Base-by-base conservation (phyloP, 1,140 invertebrate genomes). In the Calephelis virginiensis region DNA sequence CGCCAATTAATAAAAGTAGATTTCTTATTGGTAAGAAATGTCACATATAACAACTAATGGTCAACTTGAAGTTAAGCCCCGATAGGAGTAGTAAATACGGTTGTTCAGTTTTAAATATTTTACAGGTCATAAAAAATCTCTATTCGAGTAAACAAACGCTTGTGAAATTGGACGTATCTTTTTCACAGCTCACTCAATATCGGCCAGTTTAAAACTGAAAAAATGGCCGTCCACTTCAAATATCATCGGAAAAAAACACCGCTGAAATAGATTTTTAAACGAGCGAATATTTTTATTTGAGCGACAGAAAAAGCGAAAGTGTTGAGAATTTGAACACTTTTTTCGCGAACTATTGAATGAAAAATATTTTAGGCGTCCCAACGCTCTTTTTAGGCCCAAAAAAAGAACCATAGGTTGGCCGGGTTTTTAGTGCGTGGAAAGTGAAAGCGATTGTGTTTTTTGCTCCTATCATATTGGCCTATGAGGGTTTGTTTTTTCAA, bases 281-380 rank as follows among this genome's bases (percentile, higher is more conserved):
- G 66, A 37, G 67, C 59, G 75, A 65, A 74, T 77, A 80, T 80
- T 80, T 80, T 78, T 79, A 80, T 78, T 80, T 76, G 78, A 80
- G 71, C 75, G 78, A 79, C 79, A 74, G 53, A 68, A 76, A 78
- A 79, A 82, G 76, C 67, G 81, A 83, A 69, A 82, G 81, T 82
- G 76, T 67, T 67, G 75, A 75, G 75, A 82, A 80, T 82, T 81
- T 81, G 77, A 76, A 73, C 77, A 68, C 70, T 75, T 80, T 78
- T 82, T 80, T 83, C 67, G 61, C 71, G 69, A 66, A 73, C 73
- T 74, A 77, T 77, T 81, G 79, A 81, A 81, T 81, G 79, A 73
- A 74, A 76, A 79, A 75, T 77, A 76, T 81, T 81, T 79, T 81
- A 79, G 67, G 69, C 69, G 69, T 69, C 73, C 72, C 75, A 73